These are phyloP conservation scores for Otis tarda DNA, from an alignment of 2,113 vertebrate species.

Conservation along the genomic window DNA sequence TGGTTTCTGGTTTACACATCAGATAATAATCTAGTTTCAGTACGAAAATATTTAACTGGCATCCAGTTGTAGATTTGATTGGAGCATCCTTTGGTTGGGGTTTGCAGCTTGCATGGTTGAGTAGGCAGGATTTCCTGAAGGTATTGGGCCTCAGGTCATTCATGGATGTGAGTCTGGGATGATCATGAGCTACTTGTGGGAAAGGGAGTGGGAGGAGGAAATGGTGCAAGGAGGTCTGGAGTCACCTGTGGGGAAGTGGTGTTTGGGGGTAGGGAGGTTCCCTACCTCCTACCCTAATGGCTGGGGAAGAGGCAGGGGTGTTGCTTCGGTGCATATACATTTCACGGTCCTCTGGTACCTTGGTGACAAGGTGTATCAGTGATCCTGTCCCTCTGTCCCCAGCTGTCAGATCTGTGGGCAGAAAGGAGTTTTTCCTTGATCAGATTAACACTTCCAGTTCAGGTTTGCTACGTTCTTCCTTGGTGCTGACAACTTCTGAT, in stretches of 20 bases:
- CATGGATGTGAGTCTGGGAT: neutral
- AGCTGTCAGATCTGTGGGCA: neutral
- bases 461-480: neutral
- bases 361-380: neutral
- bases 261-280: neutral
- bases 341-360: neutral
- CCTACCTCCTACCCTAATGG: neutral
- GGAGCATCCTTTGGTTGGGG: constrained; percentile 8
- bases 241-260: neutral
- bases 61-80: constrained; percentile 10
- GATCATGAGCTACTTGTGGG: neutral
- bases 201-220: neutral
- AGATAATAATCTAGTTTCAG: constrained; percentile 20
- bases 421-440: neutral
- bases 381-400: accelerated
- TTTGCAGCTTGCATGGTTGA: neutral
- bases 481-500: neutral
- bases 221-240: neutral
- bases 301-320: neutral
- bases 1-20: constrained; percentile 24
- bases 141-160: neutral
- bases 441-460: neutral
- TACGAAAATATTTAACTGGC: constrained; percentile 8
- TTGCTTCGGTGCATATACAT: neutral
- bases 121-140: constrained; percentile 14